phyloP scores from a whole-genome alignment of 92 coral and sea anemone genomes.

The Isaurus tuberculatus region DNA sequence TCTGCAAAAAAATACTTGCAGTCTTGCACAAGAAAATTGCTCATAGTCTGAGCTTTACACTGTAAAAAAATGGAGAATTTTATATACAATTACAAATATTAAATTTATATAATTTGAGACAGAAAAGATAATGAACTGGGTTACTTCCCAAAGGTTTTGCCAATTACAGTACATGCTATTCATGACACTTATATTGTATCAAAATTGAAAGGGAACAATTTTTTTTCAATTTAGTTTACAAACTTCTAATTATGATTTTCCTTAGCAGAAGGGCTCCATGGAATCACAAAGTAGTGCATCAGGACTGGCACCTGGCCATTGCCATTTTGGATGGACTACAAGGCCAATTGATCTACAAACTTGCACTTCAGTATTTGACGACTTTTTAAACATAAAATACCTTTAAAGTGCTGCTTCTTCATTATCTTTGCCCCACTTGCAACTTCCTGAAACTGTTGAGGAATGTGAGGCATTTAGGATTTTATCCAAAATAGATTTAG shows the following conservation, averaged over 20 bases:
- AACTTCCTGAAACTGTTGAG: constrained; percentile 11
- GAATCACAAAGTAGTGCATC: constrained; percentile 28
- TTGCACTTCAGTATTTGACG: constrained; percentile 20
- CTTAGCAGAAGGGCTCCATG: constrained; percentile 26
- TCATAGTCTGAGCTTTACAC: neutral
- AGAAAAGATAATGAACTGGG: constrained; percentile 1
- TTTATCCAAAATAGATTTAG: constrained; percentile 49
- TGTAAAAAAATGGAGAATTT: constrained; percentile 1
- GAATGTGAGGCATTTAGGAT: constrained; percentile 24
- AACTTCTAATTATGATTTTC: neutral
- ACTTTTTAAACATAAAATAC: constrained; percentile 19
- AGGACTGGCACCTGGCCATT: constrained; percentile 22
- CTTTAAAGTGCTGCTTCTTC: constrained; percentile 25
- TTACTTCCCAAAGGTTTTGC: constrained; percentile 6
- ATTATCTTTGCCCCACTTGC: constrained; percentile 22
- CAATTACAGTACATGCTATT: neutral
- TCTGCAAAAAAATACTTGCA: constrained; percentile 1
- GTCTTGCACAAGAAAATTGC: neutral
- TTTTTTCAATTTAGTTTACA: neutral
- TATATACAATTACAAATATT: neutral
- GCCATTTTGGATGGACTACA: constrained; percentile 19
- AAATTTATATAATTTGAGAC: constrained; percentile 1
- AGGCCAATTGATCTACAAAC: constrained; percentile 29
- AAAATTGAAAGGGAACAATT: neutral
- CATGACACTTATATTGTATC: neutral